Evolutionary conservation across 1,140 invertebrate species (phyloP).

Genomic region (Lethocerus indicus): DNA sequence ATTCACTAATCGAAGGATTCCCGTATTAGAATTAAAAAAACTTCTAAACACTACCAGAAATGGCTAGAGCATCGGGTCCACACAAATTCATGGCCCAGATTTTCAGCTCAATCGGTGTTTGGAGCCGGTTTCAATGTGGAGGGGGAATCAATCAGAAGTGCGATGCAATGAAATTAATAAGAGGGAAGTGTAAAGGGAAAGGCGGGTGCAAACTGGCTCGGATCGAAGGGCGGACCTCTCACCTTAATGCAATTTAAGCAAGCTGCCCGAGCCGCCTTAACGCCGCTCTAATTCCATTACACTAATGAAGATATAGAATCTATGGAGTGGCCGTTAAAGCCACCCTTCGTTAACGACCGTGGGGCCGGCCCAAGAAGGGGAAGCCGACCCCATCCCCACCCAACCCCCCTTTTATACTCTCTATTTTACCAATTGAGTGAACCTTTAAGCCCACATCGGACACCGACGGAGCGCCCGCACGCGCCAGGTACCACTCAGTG

Average conservation of each 20-base stretch:
- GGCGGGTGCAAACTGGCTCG: background rate
- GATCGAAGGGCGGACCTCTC: background rate
- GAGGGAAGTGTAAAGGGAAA: conserved; percentile 10
- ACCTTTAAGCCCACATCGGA: too few species aligned
- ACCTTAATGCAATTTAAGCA: conserved; percentile 1
- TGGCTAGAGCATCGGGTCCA: too few species aligned
- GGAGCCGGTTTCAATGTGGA: background rate
- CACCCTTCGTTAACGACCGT: too few species aligned
- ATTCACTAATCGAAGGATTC: too few species aligned
- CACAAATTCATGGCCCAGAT: background rate
- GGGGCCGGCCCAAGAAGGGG: too few species aligned
- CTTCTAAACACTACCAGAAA: too few species aligned
- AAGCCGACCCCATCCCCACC: too few species aligned
- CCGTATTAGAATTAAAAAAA: too few species aligned
- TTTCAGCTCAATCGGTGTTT: background rate
- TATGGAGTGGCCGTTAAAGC: conserved; percentile 5
- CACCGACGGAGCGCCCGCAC: too few species aligned
- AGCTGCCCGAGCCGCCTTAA: background rate
- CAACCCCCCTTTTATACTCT: conserved; percentile 10
- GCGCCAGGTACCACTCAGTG: too few species aligned
- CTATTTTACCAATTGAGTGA: conserved; percentile 12
- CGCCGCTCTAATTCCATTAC: conserved; percentile 9
- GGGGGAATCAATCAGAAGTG: background rate
- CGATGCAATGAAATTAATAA: conserved; percentile 2
- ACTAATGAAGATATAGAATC: conserved; percentile 12